Percentiles rank a stretch among this genome's conserved stretches.
These are phyloP conservation scores for Hipposideros armiger DNA, from an alignment of 2,113 vertebrate species.

Conservation along the genomic window DNA sequence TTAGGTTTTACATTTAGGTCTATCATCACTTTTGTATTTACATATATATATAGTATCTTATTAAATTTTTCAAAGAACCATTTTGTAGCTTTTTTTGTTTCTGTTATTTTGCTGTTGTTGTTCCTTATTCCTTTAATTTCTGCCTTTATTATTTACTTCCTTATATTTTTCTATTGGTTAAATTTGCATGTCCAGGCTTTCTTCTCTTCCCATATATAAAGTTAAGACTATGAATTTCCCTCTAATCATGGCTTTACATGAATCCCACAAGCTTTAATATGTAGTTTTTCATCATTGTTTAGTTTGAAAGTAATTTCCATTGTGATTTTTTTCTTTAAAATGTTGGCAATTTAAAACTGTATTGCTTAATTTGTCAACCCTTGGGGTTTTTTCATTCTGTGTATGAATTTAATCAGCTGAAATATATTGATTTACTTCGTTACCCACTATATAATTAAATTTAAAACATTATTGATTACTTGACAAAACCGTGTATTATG, in stretches of 20 bases:
- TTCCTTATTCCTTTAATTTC: not conserved
- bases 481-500: not conserved
- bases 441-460: not conserved
- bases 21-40: not conserved
- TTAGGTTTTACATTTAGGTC: not conserved
- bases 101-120: too few relatives aligned
- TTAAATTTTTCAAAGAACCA: not conserved
- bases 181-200: not conserved
- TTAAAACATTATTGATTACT: not conserved
- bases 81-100: not conserved
- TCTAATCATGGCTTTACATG: not conserved
- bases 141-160: not conserved
- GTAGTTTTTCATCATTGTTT: not conserved
- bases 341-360: not conserved
- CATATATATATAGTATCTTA: not conserved
- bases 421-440: slow-evolving; percentile 32
- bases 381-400: not conserved
- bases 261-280: not conserved
- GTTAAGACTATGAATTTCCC: not conserved
- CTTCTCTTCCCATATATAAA: not conserved
- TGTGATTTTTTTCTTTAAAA: slow-evolving; percentile 17
- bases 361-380: not conserved
- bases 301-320: not conserved
- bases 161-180: not conserved
- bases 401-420: slow-evolving; percentile 20